phyloP scores from a whole-genome alignment of 2,888 invertebrate species.

The Dastarcus helophoroides region DNA sequence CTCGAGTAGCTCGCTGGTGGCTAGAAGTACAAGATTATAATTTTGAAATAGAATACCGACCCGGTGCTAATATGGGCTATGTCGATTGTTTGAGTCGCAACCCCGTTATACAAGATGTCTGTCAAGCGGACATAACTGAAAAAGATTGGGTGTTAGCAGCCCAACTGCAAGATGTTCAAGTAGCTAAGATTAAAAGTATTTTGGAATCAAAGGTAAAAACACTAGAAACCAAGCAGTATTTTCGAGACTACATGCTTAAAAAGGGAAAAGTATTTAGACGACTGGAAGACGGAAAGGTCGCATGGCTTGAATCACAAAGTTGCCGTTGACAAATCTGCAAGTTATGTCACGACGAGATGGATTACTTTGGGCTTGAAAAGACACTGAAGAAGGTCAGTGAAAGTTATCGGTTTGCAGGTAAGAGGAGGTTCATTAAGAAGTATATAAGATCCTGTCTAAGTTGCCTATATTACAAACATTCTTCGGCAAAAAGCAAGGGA shows the following conservation, averaged over 20 bases:
- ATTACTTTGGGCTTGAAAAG: no score
- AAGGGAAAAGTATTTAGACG: constrained; percentile 13
- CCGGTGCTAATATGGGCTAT: constrained; percentile 15
- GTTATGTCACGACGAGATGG: no score
- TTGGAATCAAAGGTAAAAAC: constrained; percentile 6
- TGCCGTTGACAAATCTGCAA: no score
- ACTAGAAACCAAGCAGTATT: constrained; percentile 16
- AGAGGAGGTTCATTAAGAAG: no score
- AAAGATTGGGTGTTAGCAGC: constrained; percentile 17
- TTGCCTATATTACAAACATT: no score
- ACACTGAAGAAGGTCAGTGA: no score
- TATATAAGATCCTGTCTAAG: no score
- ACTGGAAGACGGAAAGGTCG: no score
- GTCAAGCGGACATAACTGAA: constrained; percentile 13
- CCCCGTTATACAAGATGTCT: constrained; percentile 11
- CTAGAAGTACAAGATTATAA: constrained; percentile 14
- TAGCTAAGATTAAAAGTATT: constrained; percentile 13
- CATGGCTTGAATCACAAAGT: no score
- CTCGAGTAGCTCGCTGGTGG: constrained; percentile 17
- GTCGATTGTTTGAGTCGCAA: constrained; percentile 20
- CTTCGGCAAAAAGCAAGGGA: no score
- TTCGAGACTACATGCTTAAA: constrained; percentile 14
- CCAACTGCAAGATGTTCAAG: constrained; percentile 17
- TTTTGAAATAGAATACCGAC: constrained; percentile 14
- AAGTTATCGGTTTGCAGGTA: no score